A percentile compares a stretch with the other conserved stretches of the same genome.
Evolutionary conservation across 1,140 invertebrate species (phyloP).

Genomic region (Nasonia giraulti): DNA sequence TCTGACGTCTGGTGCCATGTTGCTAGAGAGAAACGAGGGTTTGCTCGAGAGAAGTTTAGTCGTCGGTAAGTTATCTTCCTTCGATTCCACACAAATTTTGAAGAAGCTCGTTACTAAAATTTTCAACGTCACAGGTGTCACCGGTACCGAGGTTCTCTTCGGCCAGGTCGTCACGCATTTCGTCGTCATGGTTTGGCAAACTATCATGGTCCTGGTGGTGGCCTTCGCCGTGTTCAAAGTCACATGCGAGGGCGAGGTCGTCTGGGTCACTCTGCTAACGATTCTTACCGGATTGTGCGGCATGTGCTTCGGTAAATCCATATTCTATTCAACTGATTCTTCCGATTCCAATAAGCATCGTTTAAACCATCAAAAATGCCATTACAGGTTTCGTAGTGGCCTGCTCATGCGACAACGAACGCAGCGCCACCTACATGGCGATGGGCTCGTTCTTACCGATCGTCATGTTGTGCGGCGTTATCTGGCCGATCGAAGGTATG

Average conservation of each 20-base stretch:
- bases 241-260: constrained; percentile 85
- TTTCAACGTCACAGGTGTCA: constrained; percentile 59
- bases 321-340: constrained; percentile 14
- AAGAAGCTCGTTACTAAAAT: background rate
- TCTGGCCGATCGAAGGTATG: constrained; percentile 91
- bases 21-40: constrained; percentile 93
- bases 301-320: constrained; percentile 89
- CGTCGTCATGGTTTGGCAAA: constrained; percentile 90
- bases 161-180: constrained; percentile 92
- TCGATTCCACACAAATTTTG: background rate
- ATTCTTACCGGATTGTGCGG: constrained; percentile 91
- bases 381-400: constrained; percentile 89
- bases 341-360: background rate
- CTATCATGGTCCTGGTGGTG: constrained; percentile 86
- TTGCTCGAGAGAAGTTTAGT: constrained; percentile 90
- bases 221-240: constrained; percentile 89
- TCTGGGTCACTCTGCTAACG: constrained; percentile 84
- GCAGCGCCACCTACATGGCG: constrained; percentile 93
- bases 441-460: constrained; percentile 95
- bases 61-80: constrained; percentile 77
- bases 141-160: constrained; percentile 83
- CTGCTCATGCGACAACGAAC: constrained; percentile 89
- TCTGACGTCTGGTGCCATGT: constrained; percentile 91
- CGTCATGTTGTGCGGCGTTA: constrained; percentile 90
- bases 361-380: background rate